These are phyloP conservation scores for Coelogynopora nodosa DNA, from an alignment of 2,888 invertebrate genomes.

Conservation along the genomic window DNA sequence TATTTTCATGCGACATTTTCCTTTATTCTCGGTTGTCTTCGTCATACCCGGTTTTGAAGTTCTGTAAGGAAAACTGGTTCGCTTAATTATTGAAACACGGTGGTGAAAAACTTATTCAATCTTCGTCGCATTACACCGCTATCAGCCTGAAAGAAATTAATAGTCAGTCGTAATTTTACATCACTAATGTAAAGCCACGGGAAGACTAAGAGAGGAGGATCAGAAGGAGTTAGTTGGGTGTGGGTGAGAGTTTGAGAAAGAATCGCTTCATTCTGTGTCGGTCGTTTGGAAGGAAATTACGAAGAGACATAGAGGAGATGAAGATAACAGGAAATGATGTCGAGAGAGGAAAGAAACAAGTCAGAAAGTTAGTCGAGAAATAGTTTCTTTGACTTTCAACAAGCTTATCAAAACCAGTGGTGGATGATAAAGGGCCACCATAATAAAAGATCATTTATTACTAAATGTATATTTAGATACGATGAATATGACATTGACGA, in stretches of 20 bases:
- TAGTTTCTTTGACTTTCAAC: background rate
- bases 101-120: slow-evolving; percentile 35
- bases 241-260: background rate
- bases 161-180: slow-evolving; percentile 32
- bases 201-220: slow-evolving; percentile 15
- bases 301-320: background rate
- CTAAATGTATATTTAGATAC: too few species aligned
- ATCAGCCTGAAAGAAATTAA: slow-evolving; percentile 21
- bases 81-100: background rate
- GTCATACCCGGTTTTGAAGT: background rate
- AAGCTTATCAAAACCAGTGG: background rate
- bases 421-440: too few species aligned
- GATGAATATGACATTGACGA: too few species aligned
- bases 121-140: slow-evolving; percentile 29
- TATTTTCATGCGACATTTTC: background rate
- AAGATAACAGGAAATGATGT: background rate
- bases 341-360: background rate
- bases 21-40: background rate
- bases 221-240: too few species aligned
- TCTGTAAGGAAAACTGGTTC: background rate
- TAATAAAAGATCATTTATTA: too few species aligned
- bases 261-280: background rate
- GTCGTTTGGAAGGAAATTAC: background rate
- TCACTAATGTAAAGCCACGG: background rate
- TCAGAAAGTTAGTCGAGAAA: background rate